Base-by-base conservation (phyloP, 2,888 invertebrate genomes). In the Lasioglossum leucozonium region DNA sequence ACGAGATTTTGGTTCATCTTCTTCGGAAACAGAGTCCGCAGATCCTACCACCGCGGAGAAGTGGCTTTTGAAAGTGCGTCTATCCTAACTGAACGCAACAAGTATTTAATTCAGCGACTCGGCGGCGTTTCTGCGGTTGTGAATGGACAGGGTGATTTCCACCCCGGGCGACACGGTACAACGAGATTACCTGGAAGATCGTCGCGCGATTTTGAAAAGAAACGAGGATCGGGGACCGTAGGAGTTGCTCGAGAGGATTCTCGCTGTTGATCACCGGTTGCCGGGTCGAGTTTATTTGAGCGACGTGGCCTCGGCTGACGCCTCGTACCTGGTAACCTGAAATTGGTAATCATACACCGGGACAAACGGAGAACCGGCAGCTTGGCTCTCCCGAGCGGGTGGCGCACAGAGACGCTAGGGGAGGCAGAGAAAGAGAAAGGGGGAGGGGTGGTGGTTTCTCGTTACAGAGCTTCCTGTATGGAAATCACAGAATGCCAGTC, bases 401-500 rank as follows among this genome's bases (percentile, higher is more conserved):
- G 81, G 83, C 72, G 71, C 42, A 81, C 67, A 71, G 78, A 79
- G 78, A 44, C 55, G 72, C 34, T 72, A 84, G 81, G 75, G 75
- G 75, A 81, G 76, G 79, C 30, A 55, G 62, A 55, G 65, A 79
- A 79, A 40, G 78, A 82, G 82, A 79, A 84, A 75, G 87, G 77
- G 75, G 72, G 85, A 82, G 81, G 86, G 91, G 89, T 88, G 91
- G 89, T 91, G 93, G 94, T 94, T 93, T 93, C 93, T 94, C 92
- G 93, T 94, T 94, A 94, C 93, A 89, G 91, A 89, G 92, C 92
- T 94, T 95, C 95, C 95, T 95, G 94, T 94, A 94, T 94, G 94
- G 93, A 94, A 94, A 94, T 95, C 90, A 93, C 86, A 81, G 87
- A 87, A 91, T 87, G 82, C 86, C 81, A 81, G 74, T 69, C 79